A percentile compares a stretch with the other conserved stretches of the same genome.
These are phyloP conservation scores for Homarus gammarus DNA, from an alignment of 2,888 invertebrate species.

Conservation along the genomic window DNA sequence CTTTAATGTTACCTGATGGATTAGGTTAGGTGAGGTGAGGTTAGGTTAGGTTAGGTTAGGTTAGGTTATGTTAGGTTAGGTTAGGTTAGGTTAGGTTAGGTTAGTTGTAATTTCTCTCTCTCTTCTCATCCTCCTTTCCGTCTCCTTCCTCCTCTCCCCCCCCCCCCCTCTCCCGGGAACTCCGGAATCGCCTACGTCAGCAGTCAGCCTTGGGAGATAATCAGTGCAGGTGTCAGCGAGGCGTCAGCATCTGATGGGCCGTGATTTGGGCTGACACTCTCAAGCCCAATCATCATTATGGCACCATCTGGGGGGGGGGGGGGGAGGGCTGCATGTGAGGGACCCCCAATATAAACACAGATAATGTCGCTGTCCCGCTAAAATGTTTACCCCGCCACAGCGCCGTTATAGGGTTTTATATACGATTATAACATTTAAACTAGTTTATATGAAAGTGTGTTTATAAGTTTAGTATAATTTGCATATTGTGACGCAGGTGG, in stretches of 20 bases:
- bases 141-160: not conserved
- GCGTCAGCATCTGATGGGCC: slow-evolving; percentile 15
- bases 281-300: slow-evolving; percentile 21
- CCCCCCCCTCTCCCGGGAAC: not conserved
- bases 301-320: not conserved
- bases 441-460: not conserved
- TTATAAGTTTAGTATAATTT: slow-evolving; percentile 1
- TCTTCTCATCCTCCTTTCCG: not conserved
- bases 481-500: slow-evolving; percentile 3
- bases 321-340: too few species aligned
- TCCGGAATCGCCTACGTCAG: not conserved
- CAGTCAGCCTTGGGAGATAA: not conserved
- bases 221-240: not conserved
- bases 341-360: too few species aligned
- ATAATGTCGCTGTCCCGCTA: too few species aligned
- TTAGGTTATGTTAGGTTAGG: too few species aligned
- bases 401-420: not conserved
- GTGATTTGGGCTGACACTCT: slow-evolving; percentile 14
- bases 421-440: slow-evolving; percentile 1
- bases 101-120: too few species aligned
- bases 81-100: too few species aligned
- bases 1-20: too few species aligned
- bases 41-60: too few species aligned
- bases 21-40: too few species aligned
- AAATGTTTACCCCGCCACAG: too few species aligned